Conservation (phyloP, 2,888 invertebrate species). For the Micropterix aruncella region DNA sequence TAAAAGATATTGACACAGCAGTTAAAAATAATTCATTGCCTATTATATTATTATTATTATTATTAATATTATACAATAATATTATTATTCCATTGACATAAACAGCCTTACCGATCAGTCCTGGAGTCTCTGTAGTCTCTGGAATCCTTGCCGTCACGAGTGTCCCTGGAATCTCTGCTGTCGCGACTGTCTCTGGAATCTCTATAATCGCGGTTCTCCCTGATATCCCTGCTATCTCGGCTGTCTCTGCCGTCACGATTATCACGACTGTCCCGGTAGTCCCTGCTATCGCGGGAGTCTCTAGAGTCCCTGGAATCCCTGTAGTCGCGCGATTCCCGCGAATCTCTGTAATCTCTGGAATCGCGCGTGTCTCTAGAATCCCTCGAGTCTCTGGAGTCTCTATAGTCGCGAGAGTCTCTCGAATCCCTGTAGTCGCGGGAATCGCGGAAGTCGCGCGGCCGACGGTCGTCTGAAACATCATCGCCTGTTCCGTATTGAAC, state of each 20-base stretch:
- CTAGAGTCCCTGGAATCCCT: constrained; percentile 7
- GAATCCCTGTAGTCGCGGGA: constrained; percentile 13
- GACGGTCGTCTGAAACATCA: not conserved
- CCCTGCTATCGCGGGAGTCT: constrained; percentile 9
- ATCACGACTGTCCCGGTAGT: constrained; percentile 15
- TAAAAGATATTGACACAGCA: no score
- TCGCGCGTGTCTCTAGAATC: constrained; percentile 6
- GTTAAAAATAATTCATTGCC: no score
- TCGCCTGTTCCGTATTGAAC: not conserved
- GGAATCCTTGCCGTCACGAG: constrained; percentile 1
- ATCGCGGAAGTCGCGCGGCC: constrained; percentile 15
- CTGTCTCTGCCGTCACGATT: constrained; percentile 9
- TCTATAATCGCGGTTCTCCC: constrained; percentile 20
- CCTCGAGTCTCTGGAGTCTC: constrained; percentile 7
- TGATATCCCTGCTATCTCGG: constrained; percentile 14
- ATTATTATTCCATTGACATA: no score
- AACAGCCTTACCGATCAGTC: no score
- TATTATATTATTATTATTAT: no score
- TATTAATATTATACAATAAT: no score
- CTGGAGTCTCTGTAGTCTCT: constrained; percentile 7
- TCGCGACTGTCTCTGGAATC: constrained; percentile 23
- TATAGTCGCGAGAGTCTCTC: not conserved
- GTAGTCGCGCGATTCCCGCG: constrained; percentile 6
- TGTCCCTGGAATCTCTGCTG: constrained; percentile 9
- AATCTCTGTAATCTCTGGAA: constrained; percentile 4